Evolutionary conservation across 2,888 invertebrate species (phyloP).

Genomic region (Liodrosophila aerea): DNA sequence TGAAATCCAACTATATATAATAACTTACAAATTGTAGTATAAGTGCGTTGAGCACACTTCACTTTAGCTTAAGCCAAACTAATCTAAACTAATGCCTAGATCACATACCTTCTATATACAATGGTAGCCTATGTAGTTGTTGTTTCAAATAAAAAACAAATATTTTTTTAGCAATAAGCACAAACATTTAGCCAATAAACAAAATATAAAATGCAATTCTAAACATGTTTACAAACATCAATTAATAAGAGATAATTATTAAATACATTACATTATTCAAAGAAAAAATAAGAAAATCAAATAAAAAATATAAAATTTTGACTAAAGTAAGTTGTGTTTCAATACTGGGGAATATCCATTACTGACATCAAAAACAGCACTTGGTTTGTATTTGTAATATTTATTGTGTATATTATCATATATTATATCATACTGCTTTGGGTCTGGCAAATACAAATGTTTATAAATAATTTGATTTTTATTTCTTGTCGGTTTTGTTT

Average conservation of each 20-base stretch:
- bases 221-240: slow-evolving; percentile 53
- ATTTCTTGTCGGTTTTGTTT: slow-evolving; percentile 40
- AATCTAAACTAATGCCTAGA: slow-evolving; percentile 24
- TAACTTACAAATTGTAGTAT: slow-evolving; percentile 12
- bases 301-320: slow-evolving; percentile 39
- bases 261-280: slow-evolving; percentile 27
- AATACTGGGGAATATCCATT: too few species aligned
- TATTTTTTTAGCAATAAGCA: slow-evolving; percentile 43
- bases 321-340: slow-evolving; percentile 14
- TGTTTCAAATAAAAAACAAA: slow-evolving; percentile 30
- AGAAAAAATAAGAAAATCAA: too few species aligned
- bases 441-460: slow-evolving; percentile 68
- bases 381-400: slow-evolving; percentile 44
- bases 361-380: not conserved
- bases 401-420: slow-evolving; percentile 58
- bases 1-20: slow-evolving; percentile 41
- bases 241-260: slow-evolving; percentile 41
- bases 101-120: slow-evolving; percentile 30
- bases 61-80: slow-evolving; percentile 21
- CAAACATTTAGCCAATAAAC: slow-evolving; percentile 27
- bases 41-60: slow-evolving; percentile 37
- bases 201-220: slow-evolving; percentile 46
- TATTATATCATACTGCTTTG: slow-evolving; percentile 54
- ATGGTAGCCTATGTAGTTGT: slow-evolving; percentile 35
- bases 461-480: slow-evolving; percentile 70